Conservation (phyloP, 2,113 vertebrate genomes). For the Cephalophus harveyi region DNA sequence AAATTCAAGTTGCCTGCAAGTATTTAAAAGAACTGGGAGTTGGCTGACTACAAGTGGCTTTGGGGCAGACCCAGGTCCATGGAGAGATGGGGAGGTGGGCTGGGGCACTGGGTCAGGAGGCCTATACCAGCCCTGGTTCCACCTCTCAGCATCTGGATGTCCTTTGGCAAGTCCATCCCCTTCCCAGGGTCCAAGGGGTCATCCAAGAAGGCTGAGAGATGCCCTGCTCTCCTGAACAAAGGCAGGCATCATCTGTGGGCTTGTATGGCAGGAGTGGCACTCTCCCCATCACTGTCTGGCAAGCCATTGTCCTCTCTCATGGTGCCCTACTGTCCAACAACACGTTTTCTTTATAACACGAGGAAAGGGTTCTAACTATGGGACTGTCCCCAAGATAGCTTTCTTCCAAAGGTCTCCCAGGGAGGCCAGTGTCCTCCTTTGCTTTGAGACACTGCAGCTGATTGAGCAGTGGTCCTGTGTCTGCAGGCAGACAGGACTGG, state of each 20-base stretch:
- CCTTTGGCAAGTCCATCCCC: background rate
- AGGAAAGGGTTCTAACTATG: background rate
- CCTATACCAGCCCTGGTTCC: no score
- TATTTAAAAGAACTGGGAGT: background rate
- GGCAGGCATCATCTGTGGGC: background rate
- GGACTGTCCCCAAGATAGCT: background rate
- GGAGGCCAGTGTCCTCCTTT: background rate
- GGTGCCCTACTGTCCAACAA: background rate
- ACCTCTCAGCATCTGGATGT: background rate
- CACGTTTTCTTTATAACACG: background rate
- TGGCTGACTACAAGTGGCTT: background rate
- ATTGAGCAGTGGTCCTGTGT: background rate
- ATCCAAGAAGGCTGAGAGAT: background rate
- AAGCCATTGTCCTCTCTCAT: background rate
- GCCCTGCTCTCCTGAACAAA: background rate
- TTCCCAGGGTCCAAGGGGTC: background rate
- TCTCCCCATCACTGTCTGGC: rapidly evolving
- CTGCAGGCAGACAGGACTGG: background rate
- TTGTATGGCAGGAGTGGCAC: background rate
- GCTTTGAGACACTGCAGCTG: background rate
- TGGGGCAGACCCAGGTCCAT: background rate
- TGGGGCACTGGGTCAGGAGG: background rate
- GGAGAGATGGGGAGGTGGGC: background rate
- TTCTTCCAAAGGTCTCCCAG: background rate
- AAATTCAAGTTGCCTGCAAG: background rate